Base-by-base conservation (phyloP, 2,113 vertebrate species). In the Malurus alboscapulatus region DNA sequence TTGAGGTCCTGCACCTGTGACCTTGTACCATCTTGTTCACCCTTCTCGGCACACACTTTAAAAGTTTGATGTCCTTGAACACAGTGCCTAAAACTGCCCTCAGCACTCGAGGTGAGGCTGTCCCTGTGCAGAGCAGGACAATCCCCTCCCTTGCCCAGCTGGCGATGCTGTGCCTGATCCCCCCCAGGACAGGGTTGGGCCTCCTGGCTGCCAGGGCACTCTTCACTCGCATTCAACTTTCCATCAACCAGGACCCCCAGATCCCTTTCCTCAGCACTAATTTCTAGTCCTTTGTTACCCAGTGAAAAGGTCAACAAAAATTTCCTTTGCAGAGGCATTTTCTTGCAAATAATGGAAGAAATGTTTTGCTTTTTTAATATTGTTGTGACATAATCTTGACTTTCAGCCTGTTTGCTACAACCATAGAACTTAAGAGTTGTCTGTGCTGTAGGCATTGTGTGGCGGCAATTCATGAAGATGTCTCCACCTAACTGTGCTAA, bases 51-150 rank as follows among this genome's bases (percentile, higher is more conserved):
- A 34, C 22, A 45, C 8, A 9, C 9, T 67, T 24, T 15, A 25
- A 29, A 21, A 25, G 16, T 59, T 24, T 27, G 19, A 26, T 84
- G 53, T 36, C 17, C 67, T 32, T 38, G 11, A 38, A 38, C 38
- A 38, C 20, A 2, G 13, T 4, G 4, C 26, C 17, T 54, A 6
- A 42, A 54, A 9, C 38, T 32, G 21, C 15, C 8, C 10, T 4
- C 25, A 54, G 17, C 1, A 34, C 10, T 42, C 0, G 0, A 40
- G n/a, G 8, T 53, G 59, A 65, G n/a, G n/a, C 8, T 0, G 0
- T 45, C 24, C 19, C 51, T 44, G 51, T 13, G 21, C 38, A 42
- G 38, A 38, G 38, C 38, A 38, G 38, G 38, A 38, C 38, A 38
- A 38, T 38, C 38, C 38, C 38, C 38, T 38, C 38, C 38, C 38